Evolutionary conservation across 1,140 invertebrate species (phyloP), one percentile per base, ranked within the genome.

Genomic region (Lepeophtheirus salmonis): DNA sequence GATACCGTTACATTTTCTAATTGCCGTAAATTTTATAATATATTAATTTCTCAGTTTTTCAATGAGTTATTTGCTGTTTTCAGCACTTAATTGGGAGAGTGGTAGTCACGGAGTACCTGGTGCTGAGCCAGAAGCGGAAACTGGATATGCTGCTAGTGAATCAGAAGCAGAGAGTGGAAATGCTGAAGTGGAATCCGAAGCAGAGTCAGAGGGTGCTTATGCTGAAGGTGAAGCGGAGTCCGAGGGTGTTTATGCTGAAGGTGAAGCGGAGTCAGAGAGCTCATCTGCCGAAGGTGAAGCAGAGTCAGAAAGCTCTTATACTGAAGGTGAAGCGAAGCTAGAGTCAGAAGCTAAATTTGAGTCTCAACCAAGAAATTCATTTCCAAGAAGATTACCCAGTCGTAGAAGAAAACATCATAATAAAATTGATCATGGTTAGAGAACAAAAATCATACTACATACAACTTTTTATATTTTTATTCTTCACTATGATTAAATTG

Each of bases 131-230:
- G 30, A 41, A n/a, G 30, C 30, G n/a, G 30, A 41, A 41, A 41
- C 6, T 41, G 30, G 6, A 41, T 41, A 6, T 41, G 57, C 69
- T 4, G 66, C 66, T 61, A 66, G 68, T 16, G 72, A 67, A 64
- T 66, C 70, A 17, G 64, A 67, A 62, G 64, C 69, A 0, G 70
- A 74, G 64, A 65, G 63, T 58, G 72, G 74, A 62, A 67, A 41
- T 41, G 30, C 74, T 20, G 68, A 41, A n/a, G n/a, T 6, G 6
- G 30, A 41, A 41, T 41, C 30, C n/a, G 30, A 41, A 41, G 30
- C 30, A 41, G 30, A 73, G 63, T 66, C 71, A 50, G 66, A 66
- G 58, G 51, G 30, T 41, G 6, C 30, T 41, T 41, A 41, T 41
- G 6, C 50, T 25, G 53, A 60, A 13, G 57, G 14, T 21, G 21